Evolutionary conservation across 2,797 vertebrate species (phyloP), one percentile per base, ranked within the genome.

Genomic region (Malacoraja senta): DNA sequence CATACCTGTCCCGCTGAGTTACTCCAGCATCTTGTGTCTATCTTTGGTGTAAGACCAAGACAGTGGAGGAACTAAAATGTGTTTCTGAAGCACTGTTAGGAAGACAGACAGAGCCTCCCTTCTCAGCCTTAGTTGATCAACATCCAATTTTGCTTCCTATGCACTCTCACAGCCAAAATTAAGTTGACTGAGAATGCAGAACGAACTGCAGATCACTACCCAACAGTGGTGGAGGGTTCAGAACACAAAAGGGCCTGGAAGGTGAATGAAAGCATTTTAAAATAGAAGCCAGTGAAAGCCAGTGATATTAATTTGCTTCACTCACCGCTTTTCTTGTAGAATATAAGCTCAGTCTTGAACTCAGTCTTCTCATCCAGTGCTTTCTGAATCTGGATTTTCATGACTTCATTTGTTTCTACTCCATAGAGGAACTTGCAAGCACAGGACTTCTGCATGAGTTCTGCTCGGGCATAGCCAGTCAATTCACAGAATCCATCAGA

Each of bases 371-470:
- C 96, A 26, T 97, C 96, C 94, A 97, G 94, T 0, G 96, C 96
- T 91, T 95, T 96, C 91, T 97, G 96, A 94, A 97, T 97, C 94
- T 97, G 96, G 0, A 96, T 95, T 0, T 96, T 97, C 1, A 96
- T 93, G 58, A 91, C 93, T 94, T 96, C 96, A 12, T 96, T 97
- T 0, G 97, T 97, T 80, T 97, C 96, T 0, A 94, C 95, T 81
- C 97, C 97, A 35, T 97, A 97, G 94, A 97, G 95, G 95, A 97
- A 97, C 94, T 97, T 96, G 94, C 97, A 97, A 0, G 97, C 96
- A 21, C 96, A 97, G 94, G 96, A 97, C 95, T 97, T 97, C 95
- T 97, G 97, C 97, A 97, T 97, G 94, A 97, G 96, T 94, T 97
- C 97, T 0, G 96, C 97, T 0, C 97, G 96, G 84, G 97, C 96